These are phyloP conservation scores for Callochromis pleurospilus DNA, from an alignment of 2,113 vertebrate species.

Conservation along the genomic window DNA sequence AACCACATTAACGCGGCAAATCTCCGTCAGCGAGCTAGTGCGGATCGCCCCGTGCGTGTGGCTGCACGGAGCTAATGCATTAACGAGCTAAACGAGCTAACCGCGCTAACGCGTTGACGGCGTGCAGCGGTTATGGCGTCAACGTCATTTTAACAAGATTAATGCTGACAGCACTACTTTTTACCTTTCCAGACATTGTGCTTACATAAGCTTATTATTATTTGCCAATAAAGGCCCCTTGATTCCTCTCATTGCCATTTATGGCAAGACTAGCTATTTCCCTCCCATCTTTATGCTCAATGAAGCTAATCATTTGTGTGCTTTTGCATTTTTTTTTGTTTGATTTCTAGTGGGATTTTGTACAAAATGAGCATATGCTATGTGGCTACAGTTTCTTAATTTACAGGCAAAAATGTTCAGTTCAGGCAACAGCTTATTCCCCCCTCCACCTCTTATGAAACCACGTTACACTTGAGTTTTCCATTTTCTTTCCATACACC, in stretches of 20 bases:
- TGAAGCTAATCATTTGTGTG: neutral
- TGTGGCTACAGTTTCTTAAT: neutral
- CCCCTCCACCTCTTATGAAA: neutral
- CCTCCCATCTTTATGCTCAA: neutral
- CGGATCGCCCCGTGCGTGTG: rapidly evolving
- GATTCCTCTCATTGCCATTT: neutral
- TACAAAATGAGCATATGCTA: neutral
- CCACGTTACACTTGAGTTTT: neutral
- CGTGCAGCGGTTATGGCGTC: neutral
- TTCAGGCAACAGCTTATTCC: neutral
- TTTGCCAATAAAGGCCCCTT: neutral
- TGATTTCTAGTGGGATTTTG: neutral
- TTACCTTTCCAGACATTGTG: neutral
- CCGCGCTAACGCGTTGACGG: neutral
- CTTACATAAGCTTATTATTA: neutral
- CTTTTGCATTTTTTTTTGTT: neutral
- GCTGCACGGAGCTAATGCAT: neutral
- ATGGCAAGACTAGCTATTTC: neutral
- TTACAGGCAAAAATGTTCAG: neutral
- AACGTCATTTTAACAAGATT: neutral
- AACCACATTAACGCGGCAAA: neutral
- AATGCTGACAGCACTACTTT: neutral
- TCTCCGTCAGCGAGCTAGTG: neutral
- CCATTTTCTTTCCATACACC: constrained; percentile 1
- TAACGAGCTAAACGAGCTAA: neutral